Evolutionary conservation across 1,140 invertebrate species (phyloP).

Genomic region (Drosophila dunni): DNA sequence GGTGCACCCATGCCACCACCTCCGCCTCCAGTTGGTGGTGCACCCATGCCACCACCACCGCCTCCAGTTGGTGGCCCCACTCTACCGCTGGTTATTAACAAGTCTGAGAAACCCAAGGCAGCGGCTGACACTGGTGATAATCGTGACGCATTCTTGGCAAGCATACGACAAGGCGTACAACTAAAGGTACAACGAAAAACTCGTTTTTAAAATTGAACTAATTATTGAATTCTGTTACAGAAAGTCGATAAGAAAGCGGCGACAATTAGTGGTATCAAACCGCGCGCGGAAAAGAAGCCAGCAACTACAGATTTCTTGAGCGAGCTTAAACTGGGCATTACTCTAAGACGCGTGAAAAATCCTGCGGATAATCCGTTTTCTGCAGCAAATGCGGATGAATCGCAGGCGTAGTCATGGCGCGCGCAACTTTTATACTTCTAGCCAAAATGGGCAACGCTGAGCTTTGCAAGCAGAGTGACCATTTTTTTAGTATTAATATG

Average conservation of each 20-base stretch:
- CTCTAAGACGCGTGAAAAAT: slow-evolving; percentile 66
- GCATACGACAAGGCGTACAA: slow-evolving; percentile 68
- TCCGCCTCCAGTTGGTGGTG: slow-evolving; percentile 40
- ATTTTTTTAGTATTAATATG: background rate
- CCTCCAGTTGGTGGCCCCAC: slow-evolving; percentile 37
- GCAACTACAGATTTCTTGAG: slow-evolving; percentile 65
- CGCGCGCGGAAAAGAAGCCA: slow-evolving; percentile 67
- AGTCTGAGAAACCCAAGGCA: slow-evolving; percentile 32
- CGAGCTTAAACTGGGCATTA: slow-evolving; percentile 74
- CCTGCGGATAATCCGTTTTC: slow-evolving; percentile 67
- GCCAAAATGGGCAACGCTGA: slow-evolving; percentile 24
- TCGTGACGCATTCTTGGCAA: slow-evolving; percentile 70
- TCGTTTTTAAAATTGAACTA: background rate
- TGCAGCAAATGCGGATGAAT: slow-evolving; percentile 49
- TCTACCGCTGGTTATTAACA: slow-evolving; percentile 36
- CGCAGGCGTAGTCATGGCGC: slow-evolving; percentile 54
- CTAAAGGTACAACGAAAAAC: slow-evolving; percentile 57
- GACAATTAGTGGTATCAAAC: slow-evolving; percentile 72
- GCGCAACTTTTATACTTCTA: background rate
- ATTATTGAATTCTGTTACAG: slow-evolving; percentile 37
- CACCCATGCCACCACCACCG: slow-evolving; percentile 46
- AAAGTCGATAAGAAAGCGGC: slow-evolving; percentile 76
- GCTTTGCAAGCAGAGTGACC: slow-evolving; percentile 7
- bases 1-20: slow-evolving; percentile 40
- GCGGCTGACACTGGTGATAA: slow-evolving; percentile 43